Percentiles rank a stretch among this genome's conserved stretches.
These are phyloP conservation scores for Virgularia gustaviana DNA, from an alignment of 92 coral and sea anemone species.

Conservation along the genomic window DNA sequence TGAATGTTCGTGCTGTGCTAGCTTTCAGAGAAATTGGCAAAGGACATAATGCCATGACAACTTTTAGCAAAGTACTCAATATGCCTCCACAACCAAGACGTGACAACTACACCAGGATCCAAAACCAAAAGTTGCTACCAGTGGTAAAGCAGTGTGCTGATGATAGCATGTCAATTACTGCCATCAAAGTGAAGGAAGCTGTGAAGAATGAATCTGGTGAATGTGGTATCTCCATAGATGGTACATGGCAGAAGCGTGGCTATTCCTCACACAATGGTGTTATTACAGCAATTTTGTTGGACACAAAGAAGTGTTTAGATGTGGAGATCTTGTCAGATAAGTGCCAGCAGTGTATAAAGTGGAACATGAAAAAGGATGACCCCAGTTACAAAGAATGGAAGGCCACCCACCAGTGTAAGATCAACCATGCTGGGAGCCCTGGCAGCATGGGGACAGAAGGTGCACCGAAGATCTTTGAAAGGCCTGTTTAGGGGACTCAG, in stretches of 20 bases:
- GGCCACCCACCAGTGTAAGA: no score
- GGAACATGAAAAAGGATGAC: not conserved
- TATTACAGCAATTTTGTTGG: not conserved
- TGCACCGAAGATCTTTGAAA: not conserved
- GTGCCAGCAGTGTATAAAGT: not conserved
- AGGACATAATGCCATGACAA: not conserved
- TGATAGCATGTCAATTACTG: no score
- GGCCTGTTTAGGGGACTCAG: conserved; percentile 2
- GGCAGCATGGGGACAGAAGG: not conserved
- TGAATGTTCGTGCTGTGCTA: not conserved
- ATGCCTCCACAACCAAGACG: not conserved
- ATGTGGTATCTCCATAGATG: not conserved
- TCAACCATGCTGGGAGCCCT: not conserved
- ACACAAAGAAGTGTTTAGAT: not conserved
- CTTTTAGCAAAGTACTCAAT: no score
- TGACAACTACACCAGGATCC: not conserved
- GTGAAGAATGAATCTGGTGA: not conserved
- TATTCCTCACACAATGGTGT: not conserved
- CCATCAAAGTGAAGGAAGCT: not conserved
- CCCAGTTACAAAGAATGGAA: no score
- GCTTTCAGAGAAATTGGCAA: not conserved
- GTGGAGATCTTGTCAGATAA: no score
- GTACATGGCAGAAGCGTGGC: not conserved
- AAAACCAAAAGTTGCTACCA: no score
- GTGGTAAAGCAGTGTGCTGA: not conserved